phyloP scores from a whole-genome alignment of 1,140 invertebrate species.

The Odontomachus brunneus region DNA sequence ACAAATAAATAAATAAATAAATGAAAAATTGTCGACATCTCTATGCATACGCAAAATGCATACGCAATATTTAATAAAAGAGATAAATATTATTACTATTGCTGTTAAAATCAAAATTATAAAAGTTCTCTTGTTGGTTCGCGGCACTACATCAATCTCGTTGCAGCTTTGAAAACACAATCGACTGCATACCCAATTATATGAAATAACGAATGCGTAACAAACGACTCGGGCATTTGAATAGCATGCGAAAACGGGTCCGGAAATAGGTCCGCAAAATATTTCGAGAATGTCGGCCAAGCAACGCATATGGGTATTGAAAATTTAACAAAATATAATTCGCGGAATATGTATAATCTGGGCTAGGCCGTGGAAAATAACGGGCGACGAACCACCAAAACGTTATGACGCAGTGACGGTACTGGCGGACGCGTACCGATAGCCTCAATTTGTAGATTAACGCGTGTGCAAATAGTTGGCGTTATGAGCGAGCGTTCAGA shows the following conservation, averaged over 20 bases:
- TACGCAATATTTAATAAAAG: no score
- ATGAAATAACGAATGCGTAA: no score
- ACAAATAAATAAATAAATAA: slow-evolving; percentile 5
- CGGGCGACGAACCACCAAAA: not conserved
- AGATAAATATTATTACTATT: slow-evolving; percentile 11
- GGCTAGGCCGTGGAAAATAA: not conserved
- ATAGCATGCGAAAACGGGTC: no score
- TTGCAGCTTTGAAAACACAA: no score
- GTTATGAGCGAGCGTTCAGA: not conserved
- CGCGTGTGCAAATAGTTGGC: not conserved
- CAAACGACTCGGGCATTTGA: no score
- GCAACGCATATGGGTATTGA: not conserved
- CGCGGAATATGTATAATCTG: not conserved
- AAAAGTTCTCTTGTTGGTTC: not conserved
- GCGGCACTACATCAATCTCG: not conserved
- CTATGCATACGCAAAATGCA: not conserved
- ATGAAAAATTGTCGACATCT: not conserved
- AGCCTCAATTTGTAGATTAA: not conserved
- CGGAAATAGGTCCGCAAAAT: not conserved
- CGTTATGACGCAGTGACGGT: not conserved
- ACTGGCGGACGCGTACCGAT: not conserved
- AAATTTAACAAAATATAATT: slow-evolving; percentile 11
- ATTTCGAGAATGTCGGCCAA: no score
- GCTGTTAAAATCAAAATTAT: no score
- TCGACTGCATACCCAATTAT: no score